Evolutionary conservation across 2,113 vertebrate species (phyloP), one percentile per base, ranked within the genome.

Genomic region (Ciconia maguari): DNA sequence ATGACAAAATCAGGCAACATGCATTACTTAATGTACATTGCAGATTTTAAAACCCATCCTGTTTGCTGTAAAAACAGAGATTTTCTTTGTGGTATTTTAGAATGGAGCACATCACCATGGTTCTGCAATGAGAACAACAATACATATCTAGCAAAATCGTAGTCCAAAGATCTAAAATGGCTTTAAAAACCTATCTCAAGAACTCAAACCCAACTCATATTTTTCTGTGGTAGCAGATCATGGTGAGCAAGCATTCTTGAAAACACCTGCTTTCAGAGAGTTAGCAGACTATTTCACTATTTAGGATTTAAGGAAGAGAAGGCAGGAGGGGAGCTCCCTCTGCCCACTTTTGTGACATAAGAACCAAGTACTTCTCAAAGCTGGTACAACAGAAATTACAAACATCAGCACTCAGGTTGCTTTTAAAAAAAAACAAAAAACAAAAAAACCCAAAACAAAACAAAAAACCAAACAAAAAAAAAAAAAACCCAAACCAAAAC

Each of bases 1-100:
- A 94, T 29, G 57, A 89, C 48, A 95, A 96, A 97, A 78, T 92
- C 94, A 94, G 90, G 44, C 69, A 92, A 74, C 14, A 13, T 26
- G 52, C 14, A 36, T 29, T 83, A 68, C n/a, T 68, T 93, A 86
- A 95, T 79, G 80, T 49, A 71, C 41, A 57, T 72, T 65, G 54
- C 92, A 95, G 89, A 82, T 82, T 81, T 87, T 21, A 71, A 94
- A 93, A 38, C 6, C 38, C 60, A 86, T 74, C 55, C 32, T 7
- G 0, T 78, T 83, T 75, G 32, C 51, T 75, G 12, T n/a, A 93
- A 90, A 90, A 93, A 58, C 19, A 91, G 51, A 42, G 12, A 38
- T 80, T 65, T 75, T 36, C 29, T 41, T 91, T 75, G 65, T 30
- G 48, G 30, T 80, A 25, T 66, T 75, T 91, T 29, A 83, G 30